Conservation (phyloP, 2,888 invertebrate species). For the Drosophila rubida region DNA sequence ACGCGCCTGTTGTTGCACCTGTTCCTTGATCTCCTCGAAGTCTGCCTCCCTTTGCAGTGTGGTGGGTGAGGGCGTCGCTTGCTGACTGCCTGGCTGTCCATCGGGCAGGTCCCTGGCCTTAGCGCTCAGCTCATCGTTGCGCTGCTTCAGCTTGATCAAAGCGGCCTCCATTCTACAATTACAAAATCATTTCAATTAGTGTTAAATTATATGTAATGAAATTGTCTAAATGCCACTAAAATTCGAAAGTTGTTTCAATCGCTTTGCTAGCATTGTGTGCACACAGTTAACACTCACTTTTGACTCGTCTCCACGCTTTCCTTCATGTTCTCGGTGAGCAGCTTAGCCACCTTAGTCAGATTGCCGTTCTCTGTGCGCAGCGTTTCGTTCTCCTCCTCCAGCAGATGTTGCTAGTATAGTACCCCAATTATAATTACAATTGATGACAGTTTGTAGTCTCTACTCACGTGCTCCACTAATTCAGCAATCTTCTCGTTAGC, state of each 20-base stretch:
- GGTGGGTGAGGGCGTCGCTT: constrained; percentile 62
- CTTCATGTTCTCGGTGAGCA: constrained; percentile 84
- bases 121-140: constrained; percentile 83
- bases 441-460: background rate
- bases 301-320: constrained; percentile 85
- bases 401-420: constrained; percentile 81
- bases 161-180: constrained; percentile 83
- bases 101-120: constrained; percentile 80
- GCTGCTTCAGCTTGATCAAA: constrained; percentile 83
- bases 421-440: background rate
- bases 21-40: constrained; percentile 80
- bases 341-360: constrained; percentile 83
- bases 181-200: background rate
- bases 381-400: constrained; percentile 84
- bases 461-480: constrained; percentile 83
- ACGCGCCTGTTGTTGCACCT: constrained; percentile 79
- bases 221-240: too few species aligned
- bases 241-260: too few species aligned
- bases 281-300: constrained; percentile 68
- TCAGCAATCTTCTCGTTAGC: constrained; percentile 85
- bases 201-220: background rate
- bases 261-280: too few species aligned
- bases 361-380: constrained; percentile 83
- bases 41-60: constrained; percentile 66
- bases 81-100: constrained; percentile 63